Evolutionary conservation across 2,113 vertebrate species (phyloP), one percentile per base, ranked within the genome.

Genomic region (Melanerpes aurifrons): DNA sequence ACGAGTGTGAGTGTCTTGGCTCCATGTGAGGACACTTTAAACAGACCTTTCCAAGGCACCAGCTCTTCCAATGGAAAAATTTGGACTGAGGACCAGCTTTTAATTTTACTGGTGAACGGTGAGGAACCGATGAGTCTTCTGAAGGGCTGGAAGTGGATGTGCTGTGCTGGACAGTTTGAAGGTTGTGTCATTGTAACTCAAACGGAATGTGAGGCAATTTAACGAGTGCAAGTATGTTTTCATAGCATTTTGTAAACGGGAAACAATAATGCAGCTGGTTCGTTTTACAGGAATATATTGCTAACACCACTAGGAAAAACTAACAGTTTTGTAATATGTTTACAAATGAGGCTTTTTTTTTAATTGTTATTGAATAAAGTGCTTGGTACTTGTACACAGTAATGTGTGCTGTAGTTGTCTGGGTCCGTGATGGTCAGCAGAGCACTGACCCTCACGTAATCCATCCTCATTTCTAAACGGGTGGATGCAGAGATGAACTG

Each of bases 301-400:
- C 82, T 87, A 91, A 96, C 67, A 87, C 93, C 96, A 93, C 94
- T 97, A 96, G 89, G 50, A 53, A 87, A 76, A 93, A 89, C 91
- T 96, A 94, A 97, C 86, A 71, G 85, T 87, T 96, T 86, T 89
- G 75, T 94, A 95, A 93, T 82, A 66, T 94, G 96, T 96, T 97
- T 97, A 97, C 96, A 97, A 84, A 82, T 82, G 61, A 92, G 69
- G 35, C 80, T 45, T 94, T 96, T 96, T 94, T 0, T 66, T 37
- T 10, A 70, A 62, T 32, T 40, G 28, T 29, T 84, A 69, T 95
- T 85, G 16, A 88, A 84, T 92, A 92, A 95, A 94, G 35, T 48
- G 47, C 54, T 87, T 91, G 95, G 93, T 91, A 82, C 92, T 95
- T 92, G 85, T 91, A 75, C 89, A 87, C 22, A 13, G 61, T 17